phyloP scores from a whole-genome alignment of 2,797 vertebrate genomes.

The Melanogrammus aeglefinus region DNA sequence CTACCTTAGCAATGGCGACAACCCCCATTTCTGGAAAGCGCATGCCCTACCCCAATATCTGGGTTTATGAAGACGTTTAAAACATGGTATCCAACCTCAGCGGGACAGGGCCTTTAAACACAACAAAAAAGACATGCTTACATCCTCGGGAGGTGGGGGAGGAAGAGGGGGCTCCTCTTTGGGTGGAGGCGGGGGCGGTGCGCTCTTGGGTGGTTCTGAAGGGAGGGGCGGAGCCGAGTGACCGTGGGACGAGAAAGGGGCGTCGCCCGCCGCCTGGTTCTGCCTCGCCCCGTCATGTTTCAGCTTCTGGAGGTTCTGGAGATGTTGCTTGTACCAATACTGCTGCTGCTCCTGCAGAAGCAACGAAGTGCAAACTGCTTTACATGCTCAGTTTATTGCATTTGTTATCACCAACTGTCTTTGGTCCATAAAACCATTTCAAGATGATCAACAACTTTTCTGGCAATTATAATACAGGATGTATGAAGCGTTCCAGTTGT shows the following conservation, averaged over 20 bases:
- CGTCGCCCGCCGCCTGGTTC: constrained; percentile 58
- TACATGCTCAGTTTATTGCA: not conserved
- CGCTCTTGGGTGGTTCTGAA: constrained; percentile 66
- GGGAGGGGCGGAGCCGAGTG: constrained; percentile 65
- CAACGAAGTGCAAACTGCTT: not conserved
- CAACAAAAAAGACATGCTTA: constrained; percentile 48
- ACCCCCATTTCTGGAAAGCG: no score
- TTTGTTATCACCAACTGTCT: not conserved
- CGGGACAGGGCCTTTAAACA: constrained; percentile 22
- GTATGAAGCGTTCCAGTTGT: not conserved
- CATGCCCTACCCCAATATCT: no score
- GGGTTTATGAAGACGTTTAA: no score
- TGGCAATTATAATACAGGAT: not conserved
- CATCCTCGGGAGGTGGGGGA: constrained; percentile 78
- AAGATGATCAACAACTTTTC: not conserved
- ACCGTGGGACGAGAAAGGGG: constrained; percentile 22
- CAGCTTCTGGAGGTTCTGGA: constrained; percentile 84
- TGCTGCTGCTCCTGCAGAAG: constrained; percentile 87
- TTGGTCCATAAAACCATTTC: not conserved
- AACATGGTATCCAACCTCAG: constrained; percentile 36
- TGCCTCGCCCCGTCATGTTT: constrained; percentile 80
- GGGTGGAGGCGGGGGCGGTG: constrained; percentile 81
- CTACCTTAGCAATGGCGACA: no score
- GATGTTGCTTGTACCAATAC: constrained; percentile 94
- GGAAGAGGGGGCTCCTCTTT: constrained; percentile 82